Evolutionary conservation across 1,140 invertebrate species (phyloP).

Genomic region (Drosophila albomicans): DNA sequence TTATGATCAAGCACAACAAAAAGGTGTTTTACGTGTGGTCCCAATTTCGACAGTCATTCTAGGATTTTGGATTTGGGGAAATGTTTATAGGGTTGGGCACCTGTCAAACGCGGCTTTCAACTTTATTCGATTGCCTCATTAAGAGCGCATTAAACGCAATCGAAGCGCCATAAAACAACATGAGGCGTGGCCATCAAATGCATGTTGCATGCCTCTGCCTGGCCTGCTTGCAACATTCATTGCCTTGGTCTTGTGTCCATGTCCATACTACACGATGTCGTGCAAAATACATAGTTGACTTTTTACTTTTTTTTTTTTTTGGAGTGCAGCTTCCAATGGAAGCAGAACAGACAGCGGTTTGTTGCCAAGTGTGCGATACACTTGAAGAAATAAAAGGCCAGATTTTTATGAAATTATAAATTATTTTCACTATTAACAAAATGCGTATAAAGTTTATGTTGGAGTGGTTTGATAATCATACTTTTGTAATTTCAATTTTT

Average conservation of each 20-base stretch:
- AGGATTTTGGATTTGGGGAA: neutral
- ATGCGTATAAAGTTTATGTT: too few species aligned
- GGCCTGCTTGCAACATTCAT: neutral
- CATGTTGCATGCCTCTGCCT: conserved; percentile 6
- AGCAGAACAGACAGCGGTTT: conserved; percentile 37
- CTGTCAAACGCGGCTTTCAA: conserved; percentile 29
- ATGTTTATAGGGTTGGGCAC: conserved; percentile 10
- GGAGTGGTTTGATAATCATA: too few species aligned
- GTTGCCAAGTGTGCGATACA: conserved; percentile 23
- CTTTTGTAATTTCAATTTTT: too few species aligned
- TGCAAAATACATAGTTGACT: conserved; percentile 27
- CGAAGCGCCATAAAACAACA: conserved; percentile 21
- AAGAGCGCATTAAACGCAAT: conserved; percentile 19
- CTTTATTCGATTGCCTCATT: conserved; percentile 44
- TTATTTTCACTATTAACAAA: too few species aligned
- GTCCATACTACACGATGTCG: conserved; percentile 8
- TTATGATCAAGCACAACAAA: conserved; percentile 14
- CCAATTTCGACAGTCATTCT: conserved; percentile 14
- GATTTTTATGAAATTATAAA: neutral
- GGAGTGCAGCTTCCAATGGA: conserved; percentile 34
- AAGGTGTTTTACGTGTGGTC: conserved; percentile 46
- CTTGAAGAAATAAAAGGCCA: conserved; percentile 3
- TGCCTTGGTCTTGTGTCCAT: neutral
- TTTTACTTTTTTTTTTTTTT: conserved; percentile 15
- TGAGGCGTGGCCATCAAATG: conserved; percentile 9